These are phyloP conservation scores for Tetanocera ferruginea DNA, from an alignment of 2,888 invertebrate genomes.

Conservation along the genomic window DNA sequence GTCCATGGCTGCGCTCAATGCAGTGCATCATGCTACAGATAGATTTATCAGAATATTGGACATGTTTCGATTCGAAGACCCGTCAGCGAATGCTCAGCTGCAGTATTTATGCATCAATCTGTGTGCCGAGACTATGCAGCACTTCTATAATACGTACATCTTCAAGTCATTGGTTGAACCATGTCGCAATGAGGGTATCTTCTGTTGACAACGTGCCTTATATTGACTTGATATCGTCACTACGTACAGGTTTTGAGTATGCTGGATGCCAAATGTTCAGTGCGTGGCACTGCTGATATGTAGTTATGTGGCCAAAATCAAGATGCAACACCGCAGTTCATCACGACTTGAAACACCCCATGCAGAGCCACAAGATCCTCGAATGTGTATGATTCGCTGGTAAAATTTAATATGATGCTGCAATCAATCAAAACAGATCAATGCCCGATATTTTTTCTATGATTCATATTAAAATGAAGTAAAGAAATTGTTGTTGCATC, in stretches of 20 bases:
- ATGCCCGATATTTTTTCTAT: no score
- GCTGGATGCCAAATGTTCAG: slow-evolving; percentile 92
- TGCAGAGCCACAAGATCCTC: slow-evolving; percentile 82
- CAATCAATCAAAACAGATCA: no score
- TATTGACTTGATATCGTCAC: slow-evolving; percentile 93
- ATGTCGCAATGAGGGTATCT: slow-evolving; percentile 92
- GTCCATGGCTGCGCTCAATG: slow-evolving; percentile 92
- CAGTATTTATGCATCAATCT: slow-evolving; percentile 96
- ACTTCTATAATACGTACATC: slow-evolving; percentile 97
- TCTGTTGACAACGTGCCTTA: slow-evolving; percentile 93
- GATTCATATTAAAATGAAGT: no score
- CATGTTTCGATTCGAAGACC: slow-evolving; percentile 97
- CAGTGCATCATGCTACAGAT: slow-evolving; percentile 92
- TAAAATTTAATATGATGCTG: slow-evolving; percentile 88
- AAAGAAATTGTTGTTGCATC: no score
- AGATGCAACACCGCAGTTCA: slow-evolving; percentile 85
- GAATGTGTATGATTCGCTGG: slow-evolving; percentile 90
- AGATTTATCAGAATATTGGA: slow-evolving; percentile 96
- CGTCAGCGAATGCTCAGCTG: slow-evolving; percentile 84
- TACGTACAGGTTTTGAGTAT: slow-evolving; percentile 94
- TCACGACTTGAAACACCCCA: slow-evolving; percentile 79
- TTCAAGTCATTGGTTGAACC: slow-evolving; percentile 95
- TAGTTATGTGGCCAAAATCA: slow-evolving; percentile 84
- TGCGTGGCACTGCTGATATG: slow-evolving; percentile 84
- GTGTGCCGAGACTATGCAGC: slow-evolving; percentile 97